phyloP scores from a whole-genome alignment of 2,888 invertebrate species.

The Tipula confusa region DNA sequence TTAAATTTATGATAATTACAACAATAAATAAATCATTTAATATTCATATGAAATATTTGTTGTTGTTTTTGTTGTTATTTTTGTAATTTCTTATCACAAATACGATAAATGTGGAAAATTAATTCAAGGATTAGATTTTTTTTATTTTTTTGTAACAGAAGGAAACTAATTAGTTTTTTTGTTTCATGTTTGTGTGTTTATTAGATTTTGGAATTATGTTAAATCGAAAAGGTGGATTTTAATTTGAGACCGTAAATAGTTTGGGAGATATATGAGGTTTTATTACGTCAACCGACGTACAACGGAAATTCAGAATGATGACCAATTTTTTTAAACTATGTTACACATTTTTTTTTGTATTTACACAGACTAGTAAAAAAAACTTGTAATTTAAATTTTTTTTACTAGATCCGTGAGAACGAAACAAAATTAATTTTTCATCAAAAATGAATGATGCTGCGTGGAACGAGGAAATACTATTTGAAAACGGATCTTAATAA shows the following conservation, averaged over 20 bases:
- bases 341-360: neutral
- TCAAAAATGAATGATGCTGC: neutral
- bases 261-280: neutral
- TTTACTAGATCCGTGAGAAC: neutral
- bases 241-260: neutral
- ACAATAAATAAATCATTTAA: slow-evolving; percentile 12
- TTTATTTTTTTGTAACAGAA: neutral
- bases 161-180: slow-evolving; percentile 14
- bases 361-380: neutral
- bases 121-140: slow-evolving; percentile 3
- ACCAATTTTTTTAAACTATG: neutral
- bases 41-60: neutral
- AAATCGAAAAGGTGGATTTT: neutral
- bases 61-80: neutral
- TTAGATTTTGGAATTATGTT: slow-evolving; percentile 3
- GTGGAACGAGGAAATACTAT: neutral
- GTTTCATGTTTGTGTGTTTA: neutral
- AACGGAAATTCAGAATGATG: neutral
- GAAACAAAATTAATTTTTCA: too few species aligned
- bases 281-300: neutral
- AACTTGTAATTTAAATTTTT: neutral
- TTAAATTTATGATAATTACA: slow-evolving; percentile 14
- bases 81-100: neutral
- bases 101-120: slow-evolving; percentile 1
- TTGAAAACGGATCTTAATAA: too few species aligned